Conservation (phyloP, 2,113 vertebrate genomes). For the Brachyhypopomus gauderio region DNA sequence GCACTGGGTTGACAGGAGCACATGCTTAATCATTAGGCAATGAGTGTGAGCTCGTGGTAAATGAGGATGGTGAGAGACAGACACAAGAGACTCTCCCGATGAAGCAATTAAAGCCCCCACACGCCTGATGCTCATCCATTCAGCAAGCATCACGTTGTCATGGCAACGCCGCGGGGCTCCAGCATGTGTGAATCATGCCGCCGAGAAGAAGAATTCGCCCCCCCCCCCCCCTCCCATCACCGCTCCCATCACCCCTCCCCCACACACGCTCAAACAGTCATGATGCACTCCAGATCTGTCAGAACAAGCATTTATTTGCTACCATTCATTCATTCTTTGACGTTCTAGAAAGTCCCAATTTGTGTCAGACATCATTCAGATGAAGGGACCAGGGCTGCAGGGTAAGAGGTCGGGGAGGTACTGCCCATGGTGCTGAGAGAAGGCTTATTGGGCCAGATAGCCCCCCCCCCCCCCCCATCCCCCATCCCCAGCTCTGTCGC, state of each 20-base stretch:
- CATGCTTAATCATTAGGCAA: conserved; percentile 25
- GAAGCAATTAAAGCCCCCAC: conserved; percentile 49
- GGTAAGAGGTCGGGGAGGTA: background rate
- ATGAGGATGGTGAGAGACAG: conserved; percentile 36
- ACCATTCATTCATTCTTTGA: background rate
- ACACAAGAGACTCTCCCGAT: conserved; percentile 34
- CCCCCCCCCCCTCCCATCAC: too few species aligned
- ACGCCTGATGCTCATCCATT: conserved; percentile 27
- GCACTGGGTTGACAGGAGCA: background rate
- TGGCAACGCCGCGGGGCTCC: conserved; percentile 39
- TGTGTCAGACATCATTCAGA: background rate
- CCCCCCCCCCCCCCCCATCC: background rate
- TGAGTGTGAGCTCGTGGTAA: conserved; percentile 21
- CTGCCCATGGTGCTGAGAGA: background rate
- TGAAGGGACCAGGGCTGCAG: background rate
- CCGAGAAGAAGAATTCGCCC: background rate
- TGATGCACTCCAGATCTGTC: background rate
- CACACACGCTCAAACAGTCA: too few species aligned
- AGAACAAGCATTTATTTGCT: background rate
- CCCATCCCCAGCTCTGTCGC: background rate
- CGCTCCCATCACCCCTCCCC: too few species aligned
- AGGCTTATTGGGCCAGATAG: background rate
- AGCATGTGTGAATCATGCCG: conserved; percentile 32
- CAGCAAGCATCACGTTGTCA: conserved; percentile 46
- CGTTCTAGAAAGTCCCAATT: background rate